Base-by-base conservation (phyloP, 2,888 invertebrate genomes). In the Sthenelais limicola region DNA sequence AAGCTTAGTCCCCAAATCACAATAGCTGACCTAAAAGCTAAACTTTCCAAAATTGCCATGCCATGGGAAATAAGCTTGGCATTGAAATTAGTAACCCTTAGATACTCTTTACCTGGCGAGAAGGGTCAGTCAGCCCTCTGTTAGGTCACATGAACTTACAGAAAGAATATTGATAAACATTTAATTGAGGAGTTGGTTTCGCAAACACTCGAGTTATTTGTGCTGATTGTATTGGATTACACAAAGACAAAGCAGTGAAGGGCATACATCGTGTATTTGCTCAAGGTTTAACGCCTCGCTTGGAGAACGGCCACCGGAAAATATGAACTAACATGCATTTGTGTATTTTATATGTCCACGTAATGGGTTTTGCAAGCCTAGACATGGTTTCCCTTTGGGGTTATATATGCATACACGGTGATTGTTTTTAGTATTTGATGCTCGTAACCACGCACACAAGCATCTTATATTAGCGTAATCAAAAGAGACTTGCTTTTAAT, bases 91-190 rank as follows among this genome's bases (percentile, higher is more conserved):
- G 56, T 18, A 15, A n/a, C 30, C 32, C 56, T 18, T n/a, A n/a
- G n/a, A n/a, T 33, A 30, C 30, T n/a, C 30, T 56, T 56, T 32
- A 56, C 32, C 21, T 28, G 32, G 18, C 12, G 56, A 4, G 21
- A n/a, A 28, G n/a, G 32, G 30, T 12, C 56, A 56, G 32, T 21
- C 28, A 18, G 56, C 56, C 30, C 56, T 21, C 32, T 56, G 56
- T 30, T 33, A 24, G 9, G n/a, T n/a, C n/a, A n/a, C n/a, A n/a
- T n/a, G n/a, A n/a, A n/a, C n/a, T n/a, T n/a, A n/a, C 56, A 15
- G 30, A 56, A 56, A 56, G 56, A 56, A 56, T 56, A 56, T 56
- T 56, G 56, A 56, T 56, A 56, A 56, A 56, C 56, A 56, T 56
- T 56, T 56, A 32, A 56, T 56, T 33, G 33, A n/a, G 30, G 56